phyloP scores from a whole-genome alignment of 2,888 invertebrate species.

The Melanostoma mellinum region DNA sequence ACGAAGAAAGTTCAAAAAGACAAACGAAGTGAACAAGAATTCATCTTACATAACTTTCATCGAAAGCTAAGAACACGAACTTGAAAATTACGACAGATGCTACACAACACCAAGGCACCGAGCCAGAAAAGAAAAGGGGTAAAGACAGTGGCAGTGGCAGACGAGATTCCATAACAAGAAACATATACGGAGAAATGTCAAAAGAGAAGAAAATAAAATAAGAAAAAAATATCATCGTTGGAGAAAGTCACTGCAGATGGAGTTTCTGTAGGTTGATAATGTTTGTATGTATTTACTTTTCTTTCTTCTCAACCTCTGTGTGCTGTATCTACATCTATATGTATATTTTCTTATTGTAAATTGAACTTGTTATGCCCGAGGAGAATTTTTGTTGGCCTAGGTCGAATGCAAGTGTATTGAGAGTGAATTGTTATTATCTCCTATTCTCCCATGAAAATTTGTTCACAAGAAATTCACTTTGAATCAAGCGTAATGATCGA shows the following conservation, averaged over 20 bases:
- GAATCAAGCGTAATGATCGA: neutral
- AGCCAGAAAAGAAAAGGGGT: slow-evolving; percentile 74
- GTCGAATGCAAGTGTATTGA: slow-evolving; percentile 37
- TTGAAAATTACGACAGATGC: slow-evolving; percentile 41
- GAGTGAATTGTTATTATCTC: slow-evolving; percentile 4
- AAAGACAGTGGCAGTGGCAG: slow-evolving; percentile 28
- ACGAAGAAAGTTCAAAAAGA: slow-evolving; percentile 75
- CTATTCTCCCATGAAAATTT: slow-evolving; percentile 11
- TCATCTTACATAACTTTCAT: slow-evolving; percentile 65
- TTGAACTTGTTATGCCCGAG: slow-evolving; percentile 55
- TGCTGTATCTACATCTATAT: slow-evolving; percentile 21
- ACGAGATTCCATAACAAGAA: slow-evolving; percentile 12
- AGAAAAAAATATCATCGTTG: slow-evolving; percentile 49
- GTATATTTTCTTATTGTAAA: slow-evolving; percentile 45
- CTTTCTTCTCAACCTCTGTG: slow-evolving; percentile 31
- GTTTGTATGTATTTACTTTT: slow-evolving; percentile 19
- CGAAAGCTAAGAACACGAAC: slow-evolving; percentile 67
- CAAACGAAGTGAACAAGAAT: slow-evolving; percentile 63
- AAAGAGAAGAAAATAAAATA: slow-evolving; percentile 53
- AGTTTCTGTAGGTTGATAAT: slow-evolving; percentile 66
- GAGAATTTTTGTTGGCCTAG: slow-evolving; percentile 63
- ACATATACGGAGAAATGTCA: slow-evolving; percentile 42
- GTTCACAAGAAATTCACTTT: slow-evolving; percentile 2
- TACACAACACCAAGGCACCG: slow-evolving; percentile 22
- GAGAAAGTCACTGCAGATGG: slow-evolving; percentile 70